phyloP scores from a whole-genome alignment of 2,113 vertebrate genomes.

The Meriones unguiculatus region DNA sequence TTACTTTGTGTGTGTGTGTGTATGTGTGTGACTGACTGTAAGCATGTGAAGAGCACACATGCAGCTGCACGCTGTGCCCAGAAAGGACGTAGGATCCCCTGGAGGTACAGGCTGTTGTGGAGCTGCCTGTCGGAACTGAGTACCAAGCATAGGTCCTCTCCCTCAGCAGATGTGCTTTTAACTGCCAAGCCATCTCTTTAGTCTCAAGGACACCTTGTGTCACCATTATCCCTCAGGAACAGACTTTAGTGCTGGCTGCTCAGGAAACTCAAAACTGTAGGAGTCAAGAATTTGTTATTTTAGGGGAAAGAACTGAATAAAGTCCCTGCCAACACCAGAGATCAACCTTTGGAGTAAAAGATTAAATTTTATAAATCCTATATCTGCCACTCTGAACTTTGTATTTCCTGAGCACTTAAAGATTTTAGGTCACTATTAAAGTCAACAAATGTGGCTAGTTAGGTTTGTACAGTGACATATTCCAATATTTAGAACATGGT shows the following conservation, averaged over 20 bases:
- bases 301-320: background rate
- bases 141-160: no score
- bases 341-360: background rate
- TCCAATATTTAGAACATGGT: background rate
- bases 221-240: background rate
- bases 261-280: background rate
- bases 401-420: background rate
- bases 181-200: background rate
- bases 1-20: no score
- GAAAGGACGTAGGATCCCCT: no score
- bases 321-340: background rate
- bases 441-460: background rate
- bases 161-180: background rate
- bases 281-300: background rate
- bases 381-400: background rate
- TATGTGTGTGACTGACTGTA: background rate
- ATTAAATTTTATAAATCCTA: background rate
- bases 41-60: fast-evolving
- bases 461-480: background rate
- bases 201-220: background rate
- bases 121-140: no score
- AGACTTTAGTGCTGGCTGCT: background rate
- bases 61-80: no score
- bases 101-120: no score
- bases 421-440: background rate